Evolutionary conservation across 1,140 invertebrate species (phyloP).

Genomic region (Saccostrea glomerata): DNA sequence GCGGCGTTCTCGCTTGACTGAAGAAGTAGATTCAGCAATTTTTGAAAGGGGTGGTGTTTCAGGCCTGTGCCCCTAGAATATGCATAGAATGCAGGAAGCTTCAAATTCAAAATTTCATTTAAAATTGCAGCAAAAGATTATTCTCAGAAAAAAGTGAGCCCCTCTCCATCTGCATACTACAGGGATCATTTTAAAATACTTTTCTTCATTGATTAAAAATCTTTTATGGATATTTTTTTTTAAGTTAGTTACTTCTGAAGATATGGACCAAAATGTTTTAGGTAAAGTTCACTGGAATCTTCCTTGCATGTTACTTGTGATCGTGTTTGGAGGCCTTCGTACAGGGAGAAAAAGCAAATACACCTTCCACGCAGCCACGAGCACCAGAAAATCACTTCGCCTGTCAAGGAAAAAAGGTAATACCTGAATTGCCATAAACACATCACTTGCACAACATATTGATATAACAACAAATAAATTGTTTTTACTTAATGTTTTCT

Average conservation of each 20-base stretch:
- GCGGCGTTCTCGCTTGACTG: background rate
- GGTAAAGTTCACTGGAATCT: background rate
- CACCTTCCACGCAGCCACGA: too few relatives aligned
- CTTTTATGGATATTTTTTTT: background rate
- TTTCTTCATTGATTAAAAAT: constrained; percentile 8
- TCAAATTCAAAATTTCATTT: background rate
- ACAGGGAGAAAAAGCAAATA: background rate
- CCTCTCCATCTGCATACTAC: too few relatives aligned
- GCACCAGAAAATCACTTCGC: too few relatives aligned
- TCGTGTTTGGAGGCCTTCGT: background rate
- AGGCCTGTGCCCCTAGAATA: background rate
- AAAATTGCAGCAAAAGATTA: background rate
- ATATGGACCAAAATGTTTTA: constrained; percentile 1
- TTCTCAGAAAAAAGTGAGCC: too few relatives aligned
- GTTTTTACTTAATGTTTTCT: too few relatives aligned
- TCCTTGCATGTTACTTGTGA: too few relatives aligned
- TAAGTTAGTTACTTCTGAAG: background rate
- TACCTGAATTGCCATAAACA: too few relatives aligned
- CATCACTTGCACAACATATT: too few relatives aligned
- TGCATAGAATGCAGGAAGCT: background rate
- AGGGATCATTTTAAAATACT: constrained; percentile 1
- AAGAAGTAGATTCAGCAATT: background rate
- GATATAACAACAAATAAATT: too few relatives aligned
- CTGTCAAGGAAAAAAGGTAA: too few relatives aligned
- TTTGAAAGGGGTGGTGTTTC: too few relatives aligned